Conservation (phyloP, 2,113 vertebrate species). For the Excalfactoria chinensis region DNA sequence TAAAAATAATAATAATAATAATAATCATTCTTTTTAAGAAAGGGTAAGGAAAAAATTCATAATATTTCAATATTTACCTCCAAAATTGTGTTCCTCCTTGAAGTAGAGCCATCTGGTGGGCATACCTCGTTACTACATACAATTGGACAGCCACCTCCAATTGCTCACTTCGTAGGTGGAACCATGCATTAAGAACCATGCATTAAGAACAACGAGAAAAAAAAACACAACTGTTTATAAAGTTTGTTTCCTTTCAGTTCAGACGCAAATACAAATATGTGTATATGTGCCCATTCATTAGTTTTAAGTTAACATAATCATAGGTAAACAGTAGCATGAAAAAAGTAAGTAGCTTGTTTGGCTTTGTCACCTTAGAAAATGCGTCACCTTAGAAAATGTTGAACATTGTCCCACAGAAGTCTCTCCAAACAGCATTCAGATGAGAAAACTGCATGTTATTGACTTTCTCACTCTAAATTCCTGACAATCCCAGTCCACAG, state of each 20-base stretch:
- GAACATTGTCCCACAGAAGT: background rate
- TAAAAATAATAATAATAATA: no score
- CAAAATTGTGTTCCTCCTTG: background rate
- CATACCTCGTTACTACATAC: background rate
- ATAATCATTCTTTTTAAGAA: conserved; percentile 28
- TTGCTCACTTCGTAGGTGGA: background rate
- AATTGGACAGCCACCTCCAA: background rate
- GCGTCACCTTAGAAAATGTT: background rate
- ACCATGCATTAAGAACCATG: background rate
- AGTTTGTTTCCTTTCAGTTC: background rate
- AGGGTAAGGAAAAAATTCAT: background rate
- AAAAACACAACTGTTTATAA: background rate
- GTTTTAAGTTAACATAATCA: background rate
- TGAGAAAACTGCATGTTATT: background rate
- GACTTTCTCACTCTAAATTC: background rate
- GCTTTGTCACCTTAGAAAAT: background rate
- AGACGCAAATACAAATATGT: background rate
- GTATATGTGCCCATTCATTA: background rate
- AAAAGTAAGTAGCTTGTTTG: background rate
- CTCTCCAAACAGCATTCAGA: background rate
- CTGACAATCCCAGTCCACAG: background rate
- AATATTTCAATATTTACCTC: background rate
- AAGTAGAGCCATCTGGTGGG: background rate
- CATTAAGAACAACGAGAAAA: background rate
- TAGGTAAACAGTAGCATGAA: background rate